These are phyloP conservation scores for Drosophila burlai DNA, from an alignment of 1,140 invertebrate species.

Conservation along the genomic window DNA sequence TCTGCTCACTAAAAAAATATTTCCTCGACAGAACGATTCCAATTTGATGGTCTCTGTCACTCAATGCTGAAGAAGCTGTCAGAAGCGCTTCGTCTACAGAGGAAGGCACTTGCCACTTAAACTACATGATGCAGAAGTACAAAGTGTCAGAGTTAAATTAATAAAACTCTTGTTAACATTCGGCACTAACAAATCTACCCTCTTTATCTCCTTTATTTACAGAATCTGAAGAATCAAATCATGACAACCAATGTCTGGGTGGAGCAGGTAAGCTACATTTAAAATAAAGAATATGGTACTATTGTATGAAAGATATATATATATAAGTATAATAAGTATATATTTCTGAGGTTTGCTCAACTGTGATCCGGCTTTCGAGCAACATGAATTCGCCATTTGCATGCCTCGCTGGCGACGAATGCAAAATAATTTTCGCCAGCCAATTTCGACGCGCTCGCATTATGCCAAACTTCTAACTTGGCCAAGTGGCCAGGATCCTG, in stretches of 20 bases:
- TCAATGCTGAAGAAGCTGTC: conserved; percentile 50
- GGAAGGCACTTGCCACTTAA: neutral
- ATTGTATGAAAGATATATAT: neutral
- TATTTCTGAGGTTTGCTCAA: conserved; percentile 23
- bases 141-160: conserved; percentile 43
- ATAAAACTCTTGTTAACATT: conserved; percentile 39
- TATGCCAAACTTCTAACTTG: conserved; percentile 60
- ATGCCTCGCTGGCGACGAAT: conserved; percentile 62
- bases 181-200: conserved; percentile 46
- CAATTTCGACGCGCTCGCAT: conserved; percentile 51
- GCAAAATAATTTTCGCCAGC: conserved; percentile 57
- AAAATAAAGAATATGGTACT: neutral
- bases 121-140: conserved; percentile 20
- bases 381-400: conserved; percentile 80
- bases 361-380: conserved; percentile 44
- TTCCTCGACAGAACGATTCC: conserved; percentile 49
- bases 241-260: conserved; percentile 99
- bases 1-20: conserved; percentile 59
- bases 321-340: conserved; percentile 5
- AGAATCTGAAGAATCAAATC: conserved; percentile 98
- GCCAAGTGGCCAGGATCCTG: conserved; percentile 37
- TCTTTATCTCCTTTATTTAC: conserved; percentile 86
- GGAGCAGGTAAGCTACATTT: conserved; percentile 91
- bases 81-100: neutral
- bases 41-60: conserved; percentile 54